A percentile compares a stretch with the other conserved stretches of the same genome.
Evolutionary conservation across 2,888 invertebrate genomes (phyloP).

Genomic region (Xanthia icteritia): DNA sequence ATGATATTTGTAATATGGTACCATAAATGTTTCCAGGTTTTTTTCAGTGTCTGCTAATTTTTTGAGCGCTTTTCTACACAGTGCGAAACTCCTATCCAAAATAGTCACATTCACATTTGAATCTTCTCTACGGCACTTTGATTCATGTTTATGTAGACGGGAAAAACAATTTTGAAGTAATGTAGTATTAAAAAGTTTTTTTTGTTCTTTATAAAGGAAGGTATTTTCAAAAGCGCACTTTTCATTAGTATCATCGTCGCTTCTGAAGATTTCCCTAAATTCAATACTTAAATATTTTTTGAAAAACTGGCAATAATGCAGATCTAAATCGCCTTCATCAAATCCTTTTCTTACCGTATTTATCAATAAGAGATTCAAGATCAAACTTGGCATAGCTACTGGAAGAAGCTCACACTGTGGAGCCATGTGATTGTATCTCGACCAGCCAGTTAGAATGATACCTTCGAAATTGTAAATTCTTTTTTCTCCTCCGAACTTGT

Average conservation of each 20-base stretch:
- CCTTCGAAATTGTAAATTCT: conserved; percentile 88
- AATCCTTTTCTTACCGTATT: conserved; percentile 75
- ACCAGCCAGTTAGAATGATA: conserved; percentile 93
- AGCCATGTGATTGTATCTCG: conserved; percentile 92
- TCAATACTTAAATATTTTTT: conserved; percentile 64
- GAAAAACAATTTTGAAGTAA: not conserved
- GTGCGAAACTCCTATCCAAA: conserved; percentile 20
- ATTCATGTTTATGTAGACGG: not conserved
- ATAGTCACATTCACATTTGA: conserved; percentile 57
- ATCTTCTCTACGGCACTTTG: not conserved
- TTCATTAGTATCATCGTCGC: conserved; percentile 36
- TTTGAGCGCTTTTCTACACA: conserved; percentile 59
- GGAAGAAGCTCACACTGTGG: conserved; percentile 92
- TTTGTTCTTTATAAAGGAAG: conserved; percentile 62
- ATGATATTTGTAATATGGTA: conserved; percentile 67
- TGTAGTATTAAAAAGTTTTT: conserved; percentile 31
- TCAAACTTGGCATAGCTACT: conserved; percentile 91
- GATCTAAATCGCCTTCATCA: conserved; percentile 37
- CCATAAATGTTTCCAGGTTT: conserved; percentile 59
- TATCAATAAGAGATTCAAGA: conserved; percentile 89
- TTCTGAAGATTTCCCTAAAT: conserved; percentile 61
- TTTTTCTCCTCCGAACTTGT: conserved; percentile 81
- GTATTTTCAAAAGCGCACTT: conserved; percentile 72
- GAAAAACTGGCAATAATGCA: conserved; percentile 63
- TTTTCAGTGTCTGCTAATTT: conserved; percentile 62